Evolutionary conservation across 2,113 vertebrate genomes (phyloP).

Genomic region (Nyctereutes procyonoides): DNA sequence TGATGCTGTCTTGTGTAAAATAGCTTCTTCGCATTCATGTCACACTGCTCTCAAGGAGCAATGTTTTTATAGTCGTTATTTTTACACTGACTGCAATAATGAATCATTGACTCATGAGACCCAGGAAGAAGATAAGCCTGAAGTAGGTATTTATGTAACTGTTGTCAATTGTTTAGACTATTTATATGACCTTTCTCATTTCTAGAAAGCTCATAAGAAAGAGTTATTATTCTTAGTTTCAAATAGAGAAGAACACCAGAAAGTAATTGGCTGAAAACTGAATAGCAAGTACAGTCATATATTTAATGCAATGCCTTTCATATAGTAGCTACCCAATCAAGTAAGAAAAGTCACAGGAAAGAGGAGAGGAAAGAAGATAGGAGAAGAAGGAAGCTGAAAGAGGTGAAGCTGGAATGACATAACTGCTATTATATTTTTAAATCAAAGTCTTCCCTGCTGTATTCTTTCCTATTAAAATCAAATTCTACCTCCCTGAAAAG

Average conservation of each 20-base stretch:
- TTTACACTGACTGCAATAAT: neutral
- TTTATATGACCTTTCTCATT: conserved; percentile 27
- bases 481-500: conserved; percentile 1
- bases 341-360: neutral
- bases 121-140: neutral
- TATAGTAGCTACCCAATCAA: neutral
- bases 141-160: conserved; percentile 11
- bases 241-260: conserved; percentile 2
- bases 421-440: neutral
- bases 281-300: neutral
- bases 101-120: neutral
- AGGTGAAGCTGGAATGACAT: neutral
- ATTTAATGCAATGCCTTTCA: neutral
- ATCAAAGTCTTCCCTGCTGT: neutral
- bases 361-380: neutral
- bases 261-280: neutral
- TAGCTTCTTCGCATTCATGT: neutral
- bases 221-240: neutral
- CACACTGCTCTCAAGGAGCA: neutral
- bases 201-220: conserved; percentile 40
- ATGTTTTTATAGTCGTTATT: conserved; percentile 11
- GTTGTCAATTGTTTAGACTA: neutral
- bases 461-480: neutral
- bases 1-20: neutral
- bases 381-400: neutral